A percentile compares a stretch with the other conserved stretches of the same genome.
These are phyloP conservation scores for Caradrina clavipalpis DNA, from an alignment of 2,888 invertebrate species.

Conservation along the genomic window DNA sequence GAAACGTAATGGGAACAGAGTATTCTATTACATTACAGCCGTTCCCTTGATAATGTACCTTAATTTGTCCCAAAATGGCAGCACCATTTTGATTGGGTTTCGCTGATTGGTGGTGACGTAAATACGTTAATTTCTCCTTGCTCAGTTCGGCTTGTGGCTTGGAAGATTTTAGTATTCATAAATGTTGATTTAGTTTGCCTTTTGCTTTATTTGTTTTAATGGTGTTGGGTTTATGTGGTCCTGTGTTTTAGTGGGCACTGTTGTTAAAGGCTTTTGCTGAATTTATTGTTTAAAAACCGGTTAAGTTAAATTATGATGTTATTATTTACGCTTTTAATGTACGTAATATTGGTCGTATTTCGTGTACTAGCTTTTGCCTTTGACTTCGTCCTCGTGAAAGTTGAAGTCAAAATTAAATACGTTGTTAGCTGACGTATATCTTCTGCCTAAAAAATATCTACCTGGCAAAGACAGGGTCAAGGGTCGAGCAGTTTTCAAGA, in stretches of 20 bases:
- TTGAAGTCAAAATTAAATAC: no score
- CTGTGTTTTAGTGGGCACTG: not conserved
- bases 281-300: not conserved
- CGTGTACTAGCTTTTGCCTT: no score
- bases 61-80: conserved; percentile 64
- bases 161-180: conserved; percentile 36
- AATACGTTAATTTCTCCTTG: conserved; percentile 46
- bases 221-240: conserved; percentile 8
- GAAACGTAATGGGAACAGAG: conserved; percentile 60
- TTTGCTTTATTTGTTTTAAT: conserved; percentile 17
- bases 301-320: not conserved
- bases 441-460: no score
- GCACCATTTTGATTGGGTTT: conserved; percentile 56
- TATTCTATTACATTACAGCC: conserved; percentile 58
- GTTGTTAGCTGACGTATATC: no score
- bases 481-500: no score
- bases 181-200: conserved; percentile 30
- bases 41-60: conserved; percentile 66
- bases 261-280: not conserved
- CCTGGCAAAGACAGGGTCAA: no score
- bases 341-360: no score
- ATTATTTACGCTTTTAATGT: not conserved
- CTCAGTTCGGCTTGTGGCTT: conserved; percentile 16
- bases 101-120: conserved; percentile 47
- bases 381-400: no score